These are phyloP conservation scores for Helicoverpa assulta DNA, from an alignment of 2,888 invertebrate species.

Conservation along the genomic window DNA sequence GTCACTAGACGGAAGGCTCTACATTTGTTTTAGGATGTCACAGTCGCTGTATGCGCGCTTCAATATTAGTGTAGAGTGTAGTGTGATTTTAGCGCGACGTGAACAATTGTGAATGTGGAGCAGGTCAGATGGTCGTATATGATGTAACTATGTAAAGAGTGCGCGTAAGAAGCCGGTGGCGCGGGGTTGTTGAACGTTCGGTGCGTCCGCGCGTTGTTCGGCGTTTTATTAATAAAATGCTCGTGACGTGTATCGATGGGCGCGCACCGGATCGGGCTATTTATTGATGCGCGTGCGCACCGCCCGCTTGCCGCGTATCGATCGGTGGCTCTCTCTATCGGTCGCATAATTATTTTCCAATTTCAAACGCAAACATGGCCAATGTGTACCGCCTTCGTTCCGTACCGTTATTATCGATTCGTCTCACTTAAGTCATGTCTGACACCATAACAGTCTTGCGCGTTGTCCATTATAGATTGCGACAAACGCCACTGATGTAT, in stretches of 20 bases:
- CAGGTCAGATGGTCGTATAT: conserved; percentile 69
- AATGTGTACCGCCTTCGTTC: conserved; percentile 57
- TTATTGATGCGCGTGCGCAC: conserved; percentile 85
- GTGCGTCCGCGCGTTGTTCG: conserved; percentile 78
- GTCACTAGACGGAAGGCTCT: conserved; percentile 63
- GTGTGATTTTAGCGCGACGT: conserved; percentile 49
- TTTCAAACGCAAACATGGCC: conserved; percentile 57
- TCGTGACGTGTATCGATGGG: conserved; percentile 86
- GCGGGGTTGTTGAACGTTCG: conserved; percentile 87
- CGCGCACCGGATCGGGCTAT: conserved; percentile 83
- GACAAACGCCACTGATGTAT: conserved; percentile 58
- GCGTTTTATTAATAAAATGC: conserved; percentile 88
- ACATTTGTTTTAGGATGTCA: conserved; percentile 52
- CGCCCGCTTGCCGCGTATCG: conserved; percentile 70
- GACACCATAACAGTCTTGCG: conserved; percentile 64
- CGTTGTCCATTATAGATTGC: conserved; percentile 60
- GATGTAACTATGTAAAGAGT: conserved; percentile 77
- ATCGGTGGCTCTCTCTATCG: conserved; percentile 70
- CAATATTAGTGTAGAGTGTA: conserved; percentile 26
- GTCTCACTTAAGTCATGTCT: conserved; percentile 66
- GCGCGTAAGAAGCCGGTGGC: conserved; percentile 74
- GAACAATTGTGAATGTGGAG: conserved; percentile 68
- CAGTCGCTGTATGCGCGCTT: conserved; percentile 29
- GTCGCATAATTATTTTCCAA: conserved; percentile 58
- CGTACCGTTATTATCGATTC: conserved; percentile 66